A percentile compares a stretch with the other conserved stretches of the same genome.
These are phyloP conservation scores for Cephus spinipes DNA, from an alignment of 2,888 invertebrate genomes.

Conservation along the genomic window DNA sequence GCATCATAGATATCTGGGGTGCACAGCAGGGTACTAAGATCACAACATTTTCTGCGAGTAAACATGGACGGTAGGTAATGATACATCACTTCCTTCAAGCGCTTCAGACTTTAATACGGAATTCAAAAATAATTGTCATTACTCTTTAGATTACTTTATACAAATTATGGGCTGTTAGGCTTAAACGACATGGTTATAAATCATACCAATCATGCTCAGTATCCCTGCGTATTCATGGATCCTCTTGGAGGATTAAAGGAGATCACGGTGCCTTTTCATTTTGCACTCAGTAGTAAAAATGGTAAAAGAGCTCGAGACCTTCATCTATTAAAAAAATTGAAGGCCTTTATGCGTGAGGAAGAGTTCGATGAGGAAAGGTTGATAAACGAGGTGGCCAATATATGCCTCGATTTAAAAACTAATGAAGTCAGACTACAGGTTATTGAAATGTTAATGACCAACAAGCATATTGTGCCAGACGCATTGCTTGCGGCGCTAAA, in stretches of 20 bases:
- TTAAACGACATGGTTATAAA: conserved; percentile 68
- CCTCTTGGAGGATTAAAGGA: conserved; percentile 86
- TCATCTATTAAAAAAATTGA: conserved; percentile 83
- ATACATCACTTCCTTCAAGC: background rate
- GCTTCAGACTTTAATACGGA: background rate
- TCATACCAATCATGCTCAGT: conserved; percentile 70
- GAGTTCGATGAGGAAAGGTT: conserved; percentile 69
- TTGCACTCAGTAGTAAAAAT: conserved; percentile 87
- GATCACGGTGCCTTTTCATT: conserved; percentile 90
- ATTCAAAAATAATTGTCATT: background rate
- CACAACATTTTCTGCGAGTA: conserved; percentile 90
- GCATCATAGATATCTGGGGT: conserved; percentile 93
- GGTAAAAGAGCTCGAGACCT: conserved; percentile 89
- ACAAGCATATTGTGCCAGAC: conserved; percentile 74
- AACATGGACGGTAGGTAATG: conserved; percentile 73
- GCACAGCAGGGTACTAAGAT: conserved; percentile 91
- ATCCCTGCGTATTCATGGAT: conserved; percentile 85
- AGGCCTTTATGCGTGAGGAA: conserved; percentile 74
- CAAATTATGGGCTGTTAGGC: conserved; percentile 85
- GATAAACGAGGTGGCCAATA: conserved; percentile 69
- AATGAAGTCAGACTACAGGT: conserved; percentile 78
- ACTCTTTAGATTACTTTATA: conserved; percentile 75
- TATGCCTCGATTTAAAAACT: conserved; percentile 77
- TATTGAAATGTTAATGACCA: conserved; percentile 77
- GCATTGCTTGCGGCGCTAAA: conserved; percentile 70